These are phyloP conservation scores for Napeogenes sylphis DNA, from an alignment of 2,888 invertebrate species.

Conservation along the genomic window DNA sequence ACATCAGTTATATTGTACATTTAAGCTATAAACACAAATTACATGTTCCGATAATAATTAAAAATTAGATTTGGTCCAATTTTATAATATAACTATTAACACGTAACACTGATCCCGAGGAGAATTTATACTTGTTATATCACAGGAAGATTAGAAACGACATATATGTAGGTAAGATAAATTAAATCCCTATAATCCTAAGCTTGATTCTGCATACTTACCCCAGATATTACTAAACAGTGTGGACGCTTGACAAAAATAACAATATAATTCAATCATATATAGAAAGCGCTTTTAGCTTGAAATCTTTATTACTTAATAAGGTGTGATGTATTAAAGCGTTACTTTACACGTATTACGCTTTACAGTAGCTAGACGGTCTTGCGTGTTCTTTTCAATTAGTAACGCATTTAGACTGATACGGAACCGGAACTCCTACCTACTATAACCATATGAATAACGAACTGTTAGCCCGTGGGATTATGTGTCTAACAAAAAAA, in stretches of 20 bases:
- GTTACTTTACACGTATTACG: slow-evolving; percentile 32
- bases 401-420: slow-evolving; percentile 30
- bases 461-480: slow-evolving; percentile 25
- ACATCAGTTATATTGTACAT: background rate
- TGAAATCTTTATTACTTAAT: no score
- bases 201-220: no score
- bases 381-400: slow-evolving; percentile 47
- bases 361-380: slow-evolving; percentile 42
- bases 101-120: background rate
- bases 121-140: no score
- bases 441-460: slow-evolving; percentile 23
- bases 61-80: background rate
- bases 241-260: no score
- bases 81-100: background rate
- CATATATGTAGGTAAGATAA: no score
- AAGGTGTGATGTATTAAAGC: no score
- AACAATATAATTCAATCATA: no score
- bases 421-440: slow-evolving; percentile 32
- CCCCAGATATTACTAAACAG: no score
- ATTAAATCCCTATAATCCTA: no score
- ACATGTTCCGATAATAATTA: background rate
- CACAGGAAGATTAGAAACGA: no score
- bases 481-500: slow-evolving; percentile 17
- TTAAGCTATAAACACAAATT: background rate
- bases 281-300: no score